A percentile compares a stretch with the other conserved stretches of the same genome.
Evolutionary conservation across 2,888 invertebrate species (phyloP).

Genomic region (Pasiphila rectangulata): DNA sequence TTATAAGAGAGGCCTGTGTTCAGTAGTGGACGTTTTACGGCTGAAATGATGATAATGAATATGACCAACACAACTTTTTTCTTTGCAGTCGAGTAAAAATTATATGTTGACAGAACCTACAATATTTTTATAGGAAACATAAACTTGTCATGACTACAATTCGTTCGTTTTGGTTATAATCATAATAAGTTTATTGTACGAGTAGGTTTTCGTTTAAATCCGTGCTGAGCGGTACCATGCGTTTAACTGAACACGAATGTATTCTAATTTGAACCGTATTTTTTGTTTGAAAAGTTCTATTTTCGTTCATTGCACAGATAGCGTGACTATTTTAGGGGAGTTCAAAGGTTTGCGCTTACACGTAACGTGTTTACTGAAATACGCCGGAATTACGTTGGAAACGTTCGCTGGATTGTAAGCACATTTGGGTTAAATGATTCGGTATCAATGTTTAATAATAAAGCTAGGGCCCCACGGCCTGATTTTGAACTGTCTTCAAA

Average conservation of each 20-base stretch:
- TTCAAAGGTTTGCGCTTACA: slow-evolving; percentile 27
- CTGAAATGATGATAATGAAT: too few species aligned
- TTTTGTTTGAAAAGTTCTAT: not conserved
- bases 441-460: not conserved
- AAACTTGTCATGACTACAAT: too few species aligned
- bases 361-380: slow-evolving; percentile 30
- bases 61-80: too few species aligned
- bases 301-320: slow-evolving; percentile 1
- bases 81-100: too few species aligned
- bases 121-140: too few species aligned
- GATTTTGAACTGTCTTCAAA: too few species aligned
- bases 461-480: too few species aligned
- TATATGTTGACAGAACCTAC: too few species aligned
- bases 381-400: slow-evolving; percentile 27
- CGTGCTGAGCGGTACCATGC: slow-evolving; percentile 30
- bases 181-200: slow-evolving; percentile 25
- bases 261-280: slow-evolving; percentile 2
- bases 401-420: slow-evolving; percentile 19
- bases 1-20: too few species aligned
- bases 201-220: slow-evolving; percentile 23
- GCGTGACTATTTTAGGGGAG: slow-evolving; percentile 23
- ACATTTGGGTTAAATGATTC: slow-evolving; percentile 3
- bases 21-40: too few species aligned
- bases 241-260: slow-evolving; percentile 5
- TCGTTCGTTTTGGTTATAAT: too few species aligned